These are phyloP conservation scores for Chrysolophus pictus DNA, from an alignment of 2,797 vertebrate genomes.

Conservation along the genomic window DNA sequence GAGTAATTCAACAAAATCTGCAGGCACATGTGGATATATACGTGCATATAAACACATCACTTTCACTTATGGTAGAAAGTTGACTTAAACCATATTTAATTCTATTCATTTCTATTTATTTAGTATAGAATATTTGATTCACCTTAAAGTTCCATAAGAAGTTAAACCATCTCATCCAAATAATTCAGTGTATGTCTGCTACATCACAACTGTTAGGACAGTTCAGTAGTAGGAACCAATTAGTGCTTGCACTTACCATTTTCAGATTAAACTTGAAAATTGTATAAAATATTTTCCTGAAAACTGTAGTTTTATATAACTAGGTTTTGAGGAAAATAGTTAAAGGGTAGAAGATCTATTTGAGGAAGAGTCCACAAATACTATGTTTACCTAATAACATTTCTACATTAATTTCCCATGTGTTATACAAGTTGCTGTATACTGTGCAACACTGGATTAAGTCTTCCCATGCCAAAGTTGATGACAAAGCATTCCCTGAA, in stretches of 20 bases:
- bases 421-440: neutral
- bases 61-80: neutral
- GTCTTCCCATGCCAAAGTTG: neutral
- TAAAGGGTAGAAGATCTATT: neutral
- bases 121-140: neutral
- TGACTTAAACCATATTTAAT: neutral
- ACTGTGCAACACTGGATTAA: rapidly evolving
- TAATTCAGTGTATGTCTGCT: neutral
- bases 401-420: neutral
- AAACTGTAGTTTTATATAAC: neutral
- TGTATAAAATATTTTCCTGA: neutral
- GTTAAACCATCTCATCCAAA: neutral
- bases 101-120: neutral
- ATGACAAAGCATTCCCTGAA: neutral
- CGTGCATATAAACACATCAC: neutral
- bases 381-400: neutral
- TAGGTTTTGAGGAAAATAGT: neutral
- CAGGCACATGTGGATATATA: neutral
- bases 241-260: neutral
- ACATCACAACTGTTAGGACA: neutral
- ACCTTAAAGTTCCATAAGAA: neutral
- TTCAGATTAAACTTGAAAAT: neutral
- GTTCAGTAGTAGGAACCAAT: neutral
- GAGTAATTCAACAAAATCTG: neutral
- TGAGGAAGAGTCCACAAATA: neutral